phyloP scores from a whole-genome alignment of 2,888 invertebrate genomes.

The Lissonota sp. region DNA sequence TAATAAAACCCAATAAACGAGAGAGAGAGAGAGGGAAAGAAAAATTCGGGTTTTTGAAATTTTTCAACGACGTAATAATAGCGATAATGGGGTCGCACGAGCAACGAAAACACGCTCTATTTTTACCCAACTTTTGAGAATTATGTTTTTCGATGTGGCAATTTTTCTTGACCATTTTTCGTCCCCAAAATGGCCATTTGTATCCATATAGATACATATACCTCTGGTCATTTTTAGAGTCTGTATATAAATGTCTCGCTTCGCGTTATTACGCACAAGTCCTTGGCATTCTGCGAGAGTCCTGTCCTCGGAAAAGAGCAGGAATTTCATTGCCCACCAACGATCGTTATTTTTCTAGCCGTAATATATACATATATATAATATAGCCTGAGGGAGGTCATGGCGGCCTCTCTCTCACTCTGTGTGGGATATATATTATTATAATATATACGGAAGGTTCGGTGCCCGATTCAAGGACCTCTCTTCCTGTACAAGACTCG shows the following conservation, averaged over 20 bases:
- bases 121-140: background rate
- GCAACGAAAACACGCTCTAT: no score
- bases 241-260: constrained; percentile 31
- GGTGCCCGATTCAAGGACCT: constrained; percentile 77
- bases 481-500: constrained; percentile 66
- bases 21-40: constrained; percentile 34
- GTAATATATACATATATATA: constrained; percentile 18
- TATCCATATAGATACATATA: background rate
- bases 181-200: background rate
- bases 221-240: constrained; percentile 31
- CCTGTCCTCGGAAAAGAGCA: constrained; percentile 52
- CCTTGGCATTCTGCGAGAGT: constrained; percentile 51
- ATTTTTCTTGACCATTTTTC: constrained; percentile 9
- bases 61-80: background rate
- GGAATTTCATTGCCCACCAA: constrained; percentile 61
- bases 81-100: no score
- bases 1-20: constrained; percentile 52
- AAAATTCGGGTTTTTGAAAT: constrained; percentile 18
- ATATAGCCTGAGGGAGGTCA: background rate
- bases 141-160: background rate
- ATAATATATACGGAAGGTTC: constrained; percentile 68
- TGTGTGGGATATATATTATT: background rate
- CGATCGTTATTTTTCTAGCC: constrained; percentile 48
- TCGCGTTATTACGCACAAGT: constrained; percentile 47
- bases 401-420: background rate